Percentiles rank a stretch among this genome's conserved stretches.
Evolutionary conservation across 2,797 vertebrate genomes (phyloP).

Genomic region (Trematomus bernacchii): DNA sequence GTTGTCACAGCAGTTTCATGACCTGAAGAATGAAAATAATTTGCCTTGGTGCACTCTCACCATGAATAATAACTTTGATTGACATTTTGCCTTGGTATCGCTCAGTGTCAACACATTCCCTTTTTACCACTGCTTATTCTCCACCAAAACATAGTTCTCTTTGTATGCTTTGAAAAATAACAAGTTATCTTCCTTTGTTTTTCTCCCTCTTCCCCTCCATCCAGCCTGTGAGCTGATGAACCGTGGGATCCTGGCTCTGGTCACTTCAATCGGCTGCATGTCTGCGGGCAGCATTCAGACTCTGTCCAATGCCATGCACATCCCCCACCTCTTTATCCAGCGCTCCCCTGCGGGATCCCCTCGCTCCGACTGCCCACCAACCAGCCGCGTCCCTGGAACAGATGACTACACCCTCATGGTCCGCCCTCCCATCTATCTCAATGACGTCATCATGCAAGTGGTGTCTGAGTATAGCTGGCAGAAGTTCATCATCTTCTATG

Average conservation of each 20-base stretch:
- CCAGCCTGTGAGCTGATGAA: constrained; percentile 99
- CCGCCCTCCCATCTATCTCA: constrained; percentile 95
- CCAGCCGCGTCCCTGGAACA: constrained; percentile 85
- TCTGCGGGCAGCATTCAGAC: constrained; percentile 96
- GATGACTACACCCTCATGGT: constrained; percentile 98
- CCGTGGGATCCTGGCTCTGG: constrained; percentile 96
- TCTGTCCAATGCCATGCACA: constrained; percentile 97
- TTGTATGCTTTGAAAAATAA: constrained; percentile 36
- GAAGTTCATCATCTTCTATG: constrained; percentile 99
- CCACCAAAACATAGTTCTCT: not conserved
- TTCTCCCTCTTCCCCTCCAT: constrained; percentile 44
- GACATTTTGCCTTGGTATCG: constrained; percentile 9
- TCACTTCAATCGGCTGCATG: constrained; percentile 97
- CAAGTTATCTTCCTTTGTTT: not conserved
- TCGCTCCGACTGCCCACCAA: constrained; percentile 91
- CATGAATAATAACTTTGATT: constrained; percentile 22
- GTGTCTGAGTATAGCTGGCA: constrained; percentile 98
- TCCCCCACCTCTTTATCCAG: constrained; percentile 98
- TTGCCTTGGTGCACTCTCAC: not conserved
- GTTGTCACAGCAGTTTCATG: constrained; percentile 34
- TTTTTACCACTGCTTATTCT: constrained; percentile 7
- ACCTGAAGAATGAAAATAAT: constrained; percentile 32
- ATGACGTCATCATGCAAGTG: constrained; percentile 97
- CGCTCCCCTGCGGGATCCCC: constrained; percentile 91
- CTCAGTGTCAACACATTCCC: not conserved